Base-by-base conservation (phyloP, 2,888 invertebrate genomes). In the Lasioglossum morio region DNA sequence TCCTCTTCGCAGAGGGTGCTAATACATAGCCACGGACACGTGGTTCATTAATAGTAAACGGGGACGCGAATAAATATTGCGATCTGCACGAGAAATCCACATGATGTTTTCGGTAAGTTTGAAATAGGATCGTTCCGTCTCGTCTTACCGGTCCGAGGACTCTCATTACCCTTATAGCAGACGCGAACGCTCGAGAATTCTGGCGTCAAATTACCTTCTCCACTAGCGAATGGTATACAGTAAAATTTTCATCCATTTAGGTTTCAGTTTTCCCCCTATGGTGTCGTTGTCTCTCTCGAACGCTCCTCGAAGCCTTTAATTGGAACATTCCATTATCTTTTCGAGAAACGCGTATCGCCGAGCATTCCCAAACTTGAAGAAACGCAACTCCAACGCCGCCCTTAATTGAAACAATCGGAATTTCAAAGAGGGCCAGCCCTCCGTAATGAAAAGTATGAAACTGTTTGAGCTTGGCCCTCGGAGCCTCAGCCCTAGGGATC, bases 201-300 rank as follows among this genome's bases (percentile, higher is more conserved):
- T 85, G 87, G 92, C 92, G 92, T 94, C 94, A 92, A 92, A 92
- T 94, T 94, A 94, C 94, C 89, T 88, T 78, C 87, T 57, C 87
- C 86, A 86, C 69, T 77, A 72, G 73, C 43, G 78, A 40, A 84
- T 72, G 57, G 77, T 63, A 16, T 16, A 4, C 16, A 53, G 23
- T 53, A 10, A 53, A 53, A 23, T 53, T 53, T 23, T 8, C 48
- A 2, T 53, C 48, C 4, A 19, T 23, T 23, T 23, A 23, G 23
- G 23, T 53, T 53, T 53, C 23, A 53, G 23, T 0, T 23, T 23
- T 8, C 3, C 53, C 53, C 53, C 3, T 23, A 23, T 23, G 0
- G 53, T 3, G 53, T 53, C 23, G 53, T 3, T 7, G 8, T 7
- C 2, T 23, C 23, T 53, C 23, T 53, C 0, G 3, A 53, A 23